Percentiles rank a stretch among this genome's conserved stretches.
Conservation (phyloP, 2,888 invertebrate species). For the Polyommatus icarus region DNA sequence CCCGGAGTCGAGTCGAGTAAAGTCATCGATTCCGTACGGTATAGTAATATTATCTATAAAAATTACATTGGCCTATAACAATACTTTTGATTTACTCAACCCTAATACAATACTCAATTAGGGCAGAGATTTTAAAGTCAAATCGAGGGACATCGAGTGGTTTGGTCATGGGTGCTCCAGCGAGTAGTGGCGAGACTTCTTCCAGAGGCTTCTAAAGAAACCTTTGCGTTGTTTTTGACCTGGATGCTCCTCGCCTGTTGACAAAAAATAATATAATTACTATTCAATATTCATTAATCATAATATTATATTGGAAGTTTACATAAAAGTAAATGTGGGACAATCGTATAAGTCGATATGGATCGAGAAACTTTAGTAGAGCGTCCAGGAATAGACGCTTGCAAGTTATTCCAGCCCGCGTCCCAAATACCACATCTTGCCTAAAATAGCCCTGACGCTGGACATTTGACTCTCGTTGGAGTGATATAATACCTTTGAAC, state of each 20-base stretch:
- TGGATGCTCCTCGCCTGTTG: conserved; percentile 83
- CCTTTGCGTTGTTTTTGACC: conserved; percentile 90
- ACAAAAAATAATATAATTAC: conserved; percentile 45
- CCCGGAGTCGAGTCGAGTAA: background rate
- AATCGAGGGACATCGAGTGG: conserved; percentile 42
- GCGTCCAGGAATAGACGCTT: conserved; percentile 70
- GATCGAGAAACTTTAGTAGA: conserved; percentile 63
- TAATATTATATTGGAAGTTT: background rate
- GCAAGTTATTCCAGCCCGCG: conserved; percentile 72
- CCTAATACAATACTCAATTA: conserved; percentile 34
- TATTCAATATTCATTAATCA: background rate
- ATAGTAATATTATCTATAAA: conserved; percentile 34
- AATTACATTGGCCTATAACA: conserved; percentile 35
- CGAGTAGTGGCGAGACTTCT: conserved; percentile 92
- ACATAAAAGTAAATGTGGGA: background rate
- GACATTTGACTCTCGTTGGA: conserved; percentile 57
- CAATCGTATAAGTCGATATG: conserved; percentile 45
- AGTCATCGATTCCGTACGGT: conserved; percentile 31
- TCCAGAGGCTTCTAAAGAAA: conserved; percentile 94
- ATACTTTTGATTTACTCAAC: conserved; percentile 30
- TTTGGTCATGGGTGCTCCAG: conserved; percentile 88
- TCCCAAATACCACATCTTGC: conserved; percentile 69
- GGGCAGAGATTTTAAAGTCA: conserved; percentile 45
- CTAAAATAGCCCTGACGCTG: conserved; percentile 66
- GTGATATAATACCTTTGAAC: background rate